Conservation (phyloP, 2,888 invertebrate species). For the Troides aeacus region DNA sequence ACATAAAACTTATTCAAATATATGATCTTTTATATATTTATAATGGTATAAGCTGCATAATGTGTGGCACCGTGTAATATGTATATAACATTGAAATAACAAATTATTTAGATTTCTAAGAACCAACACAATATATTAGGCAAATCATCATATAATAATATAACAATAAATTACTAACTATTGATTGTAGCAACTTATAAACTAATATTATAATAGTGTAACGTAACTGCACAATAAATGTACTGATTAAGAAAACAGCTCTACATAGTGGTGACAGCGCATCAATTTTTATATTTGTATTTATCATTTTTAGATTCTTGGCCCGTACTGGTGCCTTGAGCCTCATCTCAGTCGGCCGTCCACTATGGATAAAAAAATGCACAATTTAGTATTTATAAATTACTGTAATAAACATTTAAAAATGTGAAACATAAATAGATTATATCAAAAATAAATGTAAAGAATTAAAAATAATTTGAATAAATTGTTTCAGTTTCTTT, state of each 20-base stretch:
- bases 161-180: conserved; percentile 1
- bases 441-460: too few relatives aligned
- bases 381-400: neutral
- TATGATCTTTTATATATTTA: too few relatives aligned
- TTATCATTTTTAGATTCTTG: conserved; percentile 43
- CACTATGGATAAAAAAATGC: conserved; percentile 48
- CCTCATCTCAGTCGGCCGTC: conserved; percentile 64
- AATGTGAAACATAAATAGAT: too few relatives aligned
- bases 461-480: too few relatives aligned
- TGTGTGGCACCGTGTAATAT: neutral
- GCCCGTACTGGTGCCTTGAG: conserved; percentile 34
- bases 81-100: neutral
- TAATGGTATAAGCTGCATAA: neutral
- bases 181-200: conserved; percentile 11
- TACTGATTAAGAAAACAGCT: neutral
- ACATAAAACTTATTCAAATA: neutral
- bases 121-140: conserved; percentile 7
- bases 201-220: conserved; percentile 1
- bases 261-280: neutral
- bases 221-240: neutral
- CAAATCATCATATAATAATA: conserved; percentile 1
- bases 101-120: neutral
- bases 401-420: neutral
- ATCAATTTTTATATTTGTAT: conserved; percentile 61
- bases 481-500: neutral